Conservation (phyloP, 2,797 vertebrate genomes). For the Characodon lateralis region DNA sequence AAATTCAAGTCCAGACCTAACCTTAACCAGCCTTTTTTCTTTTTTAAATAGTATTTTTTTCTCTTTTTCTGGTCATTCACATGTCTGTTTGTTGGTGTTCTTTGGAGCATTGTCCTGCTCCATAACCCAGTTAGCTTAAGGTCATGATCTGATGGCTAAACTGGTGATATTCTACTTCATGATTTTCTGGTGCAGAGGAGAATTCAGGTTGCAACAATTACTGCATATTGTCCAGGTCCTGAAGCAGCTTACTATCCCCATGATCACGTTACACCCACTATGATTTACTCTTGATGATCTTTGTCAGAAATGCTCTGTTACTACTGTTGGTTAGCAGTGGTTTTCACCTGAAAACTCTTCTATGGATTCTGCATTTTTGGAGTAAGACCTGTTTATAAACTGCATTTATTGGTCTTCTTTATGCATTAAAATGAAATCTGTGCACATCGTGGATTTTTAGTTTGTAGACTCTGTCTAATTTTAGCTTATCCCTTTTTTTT, state of each 20-base stretch:
- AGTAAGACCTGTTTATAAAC: background rate
- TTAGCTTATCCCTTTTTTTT: background rate
- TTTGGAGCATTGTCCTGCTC: background rate
- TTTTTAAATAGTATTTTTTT: background rate
- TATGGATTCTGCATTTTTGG: background rate
- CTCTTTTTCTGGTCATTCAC: background rate
- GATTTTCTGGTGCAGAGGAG: too few species aligned
- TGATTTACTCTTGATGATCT: too few species aligned
- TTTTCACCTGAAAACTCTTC: too few species aligned
- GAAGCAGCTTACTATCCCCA: too few species aligned
- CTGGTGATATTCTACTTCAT: background rate
- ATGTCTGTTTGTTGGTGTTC: background rate
- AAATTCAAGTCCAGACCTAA: background rate
- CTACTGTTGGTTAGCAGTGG: too few species aligned
- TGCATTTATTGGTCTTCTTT: background rate
- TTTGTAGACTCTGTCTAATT: constrained; percentile 1
- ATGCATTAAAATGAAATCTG: too few species aligned
- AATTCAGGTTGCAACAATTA: too few species aligned
- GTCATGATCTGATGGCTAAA: background rate
- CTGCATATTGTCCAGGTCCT: too few species aligned
- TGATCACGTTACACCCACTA: too few species aligned
- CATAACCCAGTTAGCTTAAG: background rate
- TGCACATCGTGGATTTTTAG: too few species aligned
- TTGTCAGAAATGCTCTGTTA: too few species aligned
- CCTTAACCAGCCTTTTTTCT: background rate